phyloP scores from a whole-genome alignment of 2,797 vertebrate genomes.

The Erethizon dorsatum region DNA sequence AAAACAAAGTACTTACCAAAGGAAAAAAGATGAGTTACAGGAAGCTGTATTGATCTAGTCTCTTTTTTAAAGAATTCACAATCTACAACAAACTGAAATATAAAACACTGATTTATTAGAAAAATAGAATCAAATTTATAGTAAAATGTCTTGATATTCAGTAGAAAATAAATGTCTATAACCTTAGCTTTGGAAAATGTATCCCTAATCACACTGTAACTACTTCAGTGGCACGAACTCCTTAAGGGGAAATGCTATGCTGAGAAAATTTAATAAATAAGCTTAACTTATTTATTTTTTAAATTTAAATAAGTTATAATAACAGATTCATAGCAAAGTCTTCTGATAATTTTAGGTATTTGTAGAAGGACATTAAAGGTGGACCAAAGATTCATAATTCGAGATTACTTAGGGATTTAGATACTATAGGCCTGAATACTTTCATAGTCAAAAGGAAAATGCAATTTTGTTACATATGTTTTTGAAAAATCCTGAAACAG shows the following conservation, averaged over 20 bases:
- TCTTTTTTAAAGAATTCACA: conserved; percentile 96
- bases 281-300: background rate
- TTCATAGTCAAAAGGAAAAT: conserved; percentile 44
- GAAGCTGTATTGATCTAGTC: conserved; percentile 90
- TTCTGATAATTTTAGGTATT: conserved; percentile 47
- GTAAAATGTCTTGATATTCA: conserved; percentile 39
- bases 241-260: conserved; percentile 7
- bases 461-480: background rate
- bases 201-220: background rate
- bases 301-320: background rate
- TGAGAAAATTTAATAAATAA: conserved; percentile 32
- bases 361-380: conserved; percentile 35
- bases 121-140: conserved; percentile 46
- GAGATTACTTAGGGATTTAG: conserved; percentile 46
- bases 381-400: conserved; percentile 32
- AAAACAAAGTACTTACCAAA: conserved; percentile 92
- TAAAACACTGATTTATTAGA: conserved; percentile 67
- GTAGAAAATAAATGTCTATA: conserved; percentile 31
- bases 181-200: conserved; percentile 35
- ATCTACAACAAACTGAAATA: conserved; percentile 94
- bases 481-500: background rate
- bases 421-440: conserved; percentile 19
- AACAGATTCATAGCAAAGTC: conserved; percentile 2
- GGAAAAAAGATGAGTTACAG: conserved; percentile 95
- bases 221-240: background rate